These are phyloP conservation scores for Cephus rjabovi DNA, from an alignment of 2,888 invertebrate genomes.

Conservation along the genomic window DNA sequence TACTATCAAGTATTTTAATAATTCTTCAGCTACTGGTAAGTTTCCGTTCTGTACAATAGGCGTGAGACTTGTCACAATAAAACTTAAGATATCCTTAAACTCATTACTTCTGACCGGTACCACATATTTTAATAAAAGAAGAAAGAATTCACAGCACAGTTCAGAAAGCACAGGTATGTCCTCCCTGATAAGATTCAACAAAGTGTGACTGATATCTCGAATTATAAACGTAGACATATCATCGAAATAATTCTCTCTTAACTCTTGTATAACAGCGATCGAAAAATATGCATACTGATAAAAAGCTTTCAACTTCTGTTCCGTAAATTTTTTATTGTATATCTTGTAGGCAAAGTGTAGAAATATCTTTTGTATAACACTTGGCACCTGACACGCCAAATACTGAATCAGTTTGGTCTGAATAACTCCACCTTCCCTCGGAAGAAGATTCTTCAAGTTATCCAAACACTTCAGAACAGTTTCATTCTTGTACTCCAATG, in stretches of 20 bases:
- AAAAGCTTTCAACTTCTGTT: constrained; percentile 70
- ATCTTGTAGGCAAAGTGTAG: constrained; percentile 69
- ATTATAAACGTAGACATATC: constrained; percentile 70
- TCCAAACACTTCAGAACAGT: constrained; percentile 66
- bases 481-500: constrained; percentile 65
- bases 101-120: constrained; percentile 65
- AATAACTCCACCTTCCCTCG: constrained; percentile 64
- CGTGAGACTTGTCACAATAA: constrained; percentile 70
- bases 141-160: constrained; percentile 63
- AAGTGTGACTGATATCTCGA: constrained; percentile 70
- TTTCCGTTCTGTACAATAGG: constrained; percentile 56
- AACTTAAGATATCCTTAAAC: constrained; percentile 68
- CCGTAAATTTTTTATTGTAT: constrained; percentile 65
- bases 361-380: constrained; percentile 70
- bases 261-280: constrained; percentile 63
- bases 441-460: constrained; percentile 67
- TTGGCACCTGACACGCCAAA: constrained; percentile 61
- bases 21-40: constrained; percentile 51
- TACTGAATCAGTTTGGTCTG: constrained; percentile 58
- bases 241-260: constrained; percentile 57
- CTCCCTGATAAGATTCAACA: constrained; percentile 69
- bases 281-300: constrained; percentile 71
- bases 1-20: constrained; percentile 70
- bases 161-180: constrained; percentile 52
- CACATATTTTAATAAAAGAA: constrained; percentile 64